These are phyloP conservation scores for Acanthis flammea DNA, from an alignment of 2,797 vertebrate species.

Conservation along the genomic window DNA sequence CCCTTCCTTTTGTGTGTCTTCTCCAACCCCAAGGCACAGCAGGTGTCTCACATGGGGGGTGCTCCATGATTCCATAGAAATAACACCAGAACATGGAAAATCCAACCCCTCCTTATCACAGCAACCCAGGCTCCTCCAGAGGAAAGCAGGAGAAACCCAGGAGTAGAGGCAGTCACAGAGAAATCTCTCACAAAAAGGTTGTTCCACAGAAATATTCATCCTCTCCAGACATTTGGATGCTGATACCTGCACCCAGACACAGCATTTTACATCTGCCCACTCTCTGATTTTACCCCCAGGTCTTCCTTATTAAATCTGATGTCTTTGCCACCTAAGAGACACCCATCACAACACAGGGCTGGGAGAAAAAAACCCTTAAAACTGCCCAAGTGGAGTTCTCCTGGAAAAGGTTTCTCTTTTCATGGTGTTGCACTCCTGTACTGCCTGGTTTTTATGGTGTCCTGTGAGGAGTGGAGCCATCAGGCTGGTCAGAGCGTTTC, in stretches of 20 bases:
- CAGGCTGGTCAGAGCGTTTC: background rate
- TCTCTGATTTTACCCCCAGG: background rate
- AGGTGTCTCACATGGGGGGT: background rate
- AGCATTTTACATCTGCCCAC: background rate
- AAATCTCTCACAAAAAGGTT: background rate
- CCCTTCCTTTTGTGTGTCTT: background rate
- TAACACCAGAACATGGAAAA: background rate
- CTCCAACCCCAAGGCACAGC: background rate
- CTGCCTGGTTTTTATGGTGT: background rate
- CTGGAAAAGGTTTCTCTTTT: background rate
- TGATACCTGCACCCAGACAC: background rate
- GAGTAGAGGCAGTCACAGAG: background rate
- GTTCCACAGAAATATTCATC: background rate
- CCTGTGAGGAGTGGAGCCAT: background rate
- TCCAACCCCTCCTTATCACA: background rate
- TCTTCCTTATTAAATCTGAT: background rate
- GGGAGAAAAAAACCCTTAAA: background rate
- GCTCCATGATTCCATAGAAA: background rate
- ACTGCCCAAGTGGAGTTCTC: background rate
- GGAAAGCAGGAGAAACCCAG: background rate
- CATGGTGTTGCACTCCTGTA: background rate
- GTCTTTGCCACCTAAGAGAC: background rate
- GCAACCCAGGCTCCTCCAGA: background rate
- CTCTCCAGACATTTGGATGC: background rate
- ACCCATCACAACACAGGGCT: background rate